Conservation (phyloP, 2,888 invertebrate species). For the Vandiemenella viatica region DNA sequence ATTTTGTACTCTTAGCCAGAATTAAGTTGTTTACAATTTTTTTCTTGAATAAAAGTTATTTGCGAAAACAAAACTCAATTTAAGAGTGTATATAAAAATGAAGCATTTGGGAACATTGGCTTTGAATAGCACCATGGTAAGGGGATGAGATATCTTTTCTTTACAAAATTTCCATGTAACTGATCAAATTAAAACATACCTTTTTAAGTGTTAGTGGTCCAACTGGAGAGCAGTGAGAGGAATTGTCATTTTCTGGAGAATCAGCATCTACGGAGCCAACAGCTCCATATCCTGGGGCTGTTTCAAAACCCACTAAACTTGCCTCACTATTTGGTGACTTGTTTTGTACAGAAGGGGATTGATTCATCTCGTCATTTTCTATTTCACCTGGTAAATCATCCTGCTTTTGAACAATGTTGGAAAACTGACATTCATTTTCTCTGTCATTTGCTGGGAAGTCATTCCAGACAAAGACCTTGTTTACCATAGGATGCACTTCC, state of each 20-base stretch:
- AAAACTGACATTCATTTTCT: too few relatives aligned
- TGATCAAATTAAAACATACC: too few relatives aligned
- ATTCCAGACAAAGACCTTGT: slow-evolving; percentile 70
- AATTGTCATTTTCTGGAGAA: background rate
- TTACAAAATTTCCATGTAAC: too few relatives aligned
- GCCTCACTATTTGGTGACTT: slow-evolving; percentile 23
- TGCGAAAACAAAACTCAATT: too few relatives aligned
- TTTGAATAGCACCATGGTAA: too few relatives aligned
- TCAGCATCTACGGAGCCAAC: slow-evolving; percentile 18
- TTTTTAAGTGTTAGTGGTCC: slow-evolving; percentile 13
- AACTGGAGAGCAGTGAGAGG: background rate
- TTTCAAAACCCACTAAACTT: slow-evolving; percentile 31
- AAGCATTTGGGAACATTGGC: too few relatives aligned
- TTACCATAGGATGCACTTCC: slow-evolving; percentile 54
- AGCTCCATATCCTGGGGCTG: slow-evolving; percentile 34
- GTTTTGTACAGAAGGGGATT: slow-evolving; percentile 4
- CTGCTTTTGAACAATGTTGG: too few relatives aligned
- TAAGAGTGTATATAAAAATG: too few relatives aligned
- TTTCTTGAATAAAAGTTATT: too few relatives aligned
- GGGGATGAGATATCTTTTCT: too few relatives aligned
- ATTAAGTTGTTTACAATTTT: too few relatives aligned
- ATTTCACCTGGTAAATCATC: background rate
- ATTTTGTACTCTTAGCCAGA: too few relatives aligned
- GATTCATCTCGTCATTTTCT: slow-evolving; percentile 2
- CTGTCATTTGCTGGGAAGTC: slow-evolving; percentile 33